A percentile compares a stretch with the other conserved stretches of the same genome.
These are phyloP conservation scores for Erpobdella octoculata DNA, from an alignment of 2,888 invertebrate species.

Conservation along the genomic window DNA sequence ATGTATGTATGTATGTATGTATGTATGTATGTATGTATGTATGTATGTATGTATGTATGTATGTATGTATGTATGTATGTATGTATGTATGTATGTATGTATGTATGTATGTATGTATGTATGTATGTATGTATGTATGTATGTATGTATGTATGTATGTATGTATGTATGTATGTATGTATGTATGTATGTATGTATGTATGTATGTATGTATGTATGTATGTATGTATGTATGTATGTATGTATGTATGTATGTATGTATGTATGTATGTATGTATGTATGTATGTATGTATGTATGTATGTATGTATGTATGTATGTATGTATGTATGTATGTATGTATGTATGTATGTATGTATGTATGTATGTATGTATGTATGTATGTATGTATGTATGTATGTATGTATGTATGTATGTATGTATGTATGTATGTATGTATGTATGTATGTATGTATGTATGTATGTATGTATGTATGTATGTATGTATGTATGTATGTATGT, in stretches of 20 bases:
- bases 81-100: too few relatives aligned
- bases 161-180: neutral
- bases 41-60: too few relatives aligned
- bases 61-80: too few relatives aligned
- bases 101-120: neutral
- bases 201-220: conserved; percentile 6
- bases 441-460: neutral
- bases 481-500: too few relatives aligned
- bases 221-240: too few relatives aligned
- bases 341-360: neutral
- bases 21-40: too few relatives aligned
- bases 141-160: neutral
- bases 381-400: neutral
- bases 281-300: neutral
- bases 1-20: too few relatives aligned
- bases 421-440: neutral
- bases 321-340: neutral
- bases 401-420: neutral
- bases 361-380: neutral
- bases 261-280: neutral
- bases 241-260: neutral
- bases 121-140: too few relatives aligned
- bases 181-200: neutral
- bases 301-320: neutral
- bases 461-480: too few relatives aligned